phyloP scores from a whole-genome alignment of 2,797 vertebrate genomes.

The Todus mexicanus region DNA sequence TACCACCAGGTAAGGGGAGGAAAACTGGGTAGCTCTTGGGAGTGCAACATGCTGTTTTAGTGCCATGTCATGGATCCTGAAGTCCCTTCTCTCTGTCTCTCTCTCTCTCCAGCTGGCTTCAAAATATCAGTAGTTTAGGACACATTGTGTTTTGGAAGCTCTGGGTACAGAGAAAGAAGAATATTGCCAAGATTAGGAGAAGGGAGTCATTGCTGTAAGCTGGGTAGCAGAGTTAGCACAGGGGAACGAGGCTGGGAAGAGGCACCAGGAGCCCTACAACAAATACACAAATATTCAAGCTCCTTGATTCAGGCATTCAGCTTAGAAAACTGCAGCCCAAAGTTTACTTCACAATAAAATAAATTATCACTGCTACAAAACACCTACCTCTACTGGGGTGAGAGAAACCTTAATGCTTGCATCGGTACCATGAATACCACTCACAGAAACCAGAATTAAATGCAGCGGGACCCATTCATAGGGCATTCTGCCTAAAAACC shows the following conservation, averaged over 20 bases:
- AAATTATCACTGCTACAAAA: background rate
- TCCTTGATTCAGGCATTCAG: background rate
- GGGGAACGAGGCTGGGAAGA: background rate
- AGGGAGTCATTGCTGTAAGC: background rate
- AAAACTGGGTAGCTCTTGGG: background rate
- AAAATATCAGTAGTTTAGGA: background rate
- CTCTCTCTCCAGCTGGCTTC: background rate
- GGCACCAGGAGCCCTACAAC: background rate
- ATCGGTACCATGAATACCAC: background rate
- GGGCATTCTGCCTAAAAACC: background rate
- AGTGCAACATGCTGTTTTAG: background rate
- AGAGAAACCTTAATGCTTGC: background rate
- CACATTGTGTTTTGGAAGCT: background rate
- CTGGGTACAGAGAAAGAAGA: background rate
- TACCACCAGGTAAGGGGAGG: background rate
- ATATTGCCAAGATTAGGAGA: background rate
- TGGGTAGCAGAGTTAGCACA: background rate
- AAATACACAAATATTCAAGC: background rate
- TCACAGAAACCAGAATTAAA: background rate
- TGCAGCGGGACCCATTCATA: background rate
- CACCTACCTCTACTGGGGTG: background rate
- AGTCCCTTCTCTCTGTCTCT: background rate
- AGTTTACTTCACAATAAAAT: background rate
- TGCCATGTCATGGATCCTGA: background rate
- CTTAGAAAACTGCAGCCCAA: background rate